A percentile compares a stretch with the other conserved stretches of the same genome.
Conservation (phyloP, 2,888 invertebrate species). For the Trissolcus brochymenae region DNA sequence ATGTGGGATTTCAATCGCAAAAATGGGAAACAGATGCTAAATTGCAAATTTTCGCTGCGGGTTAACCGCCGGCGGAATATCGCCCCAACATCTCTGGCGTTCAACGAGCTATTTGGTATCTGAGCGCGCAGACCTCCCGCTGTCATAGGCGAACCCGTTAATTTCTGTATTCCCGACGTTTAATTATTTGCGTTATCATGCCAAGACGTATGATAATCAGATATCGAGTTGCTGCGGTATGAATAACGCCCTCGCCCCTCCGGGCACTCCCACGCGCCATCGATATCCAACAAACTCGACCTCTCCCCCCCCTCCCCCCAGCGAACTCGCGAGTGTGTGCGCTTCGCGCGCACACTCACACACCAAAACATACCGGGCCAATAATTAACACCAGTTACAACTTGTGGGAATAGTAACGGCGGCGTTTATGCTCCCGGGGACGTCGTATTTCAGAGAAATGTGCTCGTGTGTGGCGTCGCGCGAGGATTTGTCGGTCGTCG, state of each 20-base stretch:
- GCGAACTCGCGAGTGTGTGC: slow-evolving; percentile 21
- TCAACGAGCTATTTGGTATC: slow-evolving; percentile 41
- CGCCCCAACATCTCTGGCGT: slow-evolving; percentile 26
- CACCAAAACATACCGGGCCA: slow-evolving; percentile 68
- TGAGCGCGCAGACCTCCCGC: slow-evolving; percentile 45
- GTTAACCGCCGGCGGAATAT: slow-evolving; percentile 18
- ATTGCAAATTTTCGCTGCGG: slow-evolving; percentile 21
- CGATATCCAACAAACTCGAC: slow-evolving; percentile 54
- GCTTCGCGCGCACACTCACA: slow-evolving; percentile 31
- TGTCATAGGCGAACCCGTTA: slow-evolving; percentile 52
- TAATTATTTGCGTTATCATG: slow-evolving; percentile 71
- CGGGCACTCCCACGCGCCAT: slow-evolving; percentile 41
- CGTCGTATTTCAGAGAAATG: slow-evolving; percentile 76
- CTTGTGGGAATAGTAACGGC: slow-evolving; percentile 76
- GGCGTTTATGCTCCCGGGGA: slow-evolving; percentile 76
- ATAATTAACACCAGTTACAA: slow-evolving; percentile 77
- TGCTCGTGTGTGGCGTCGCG: slow-evolving; percentile 71
- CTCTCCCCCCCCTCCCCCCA: slow-evolving; percentile 12
- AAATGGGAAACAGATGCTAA: neutral
- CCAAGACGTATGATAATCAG: slow-evolving; percentile 73
- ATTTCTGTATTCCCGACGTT: slow-evolving; percentile 64
- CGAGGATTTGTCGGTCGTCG: slow-evolving; percentile 69
- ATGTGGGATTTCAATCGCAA: neutral
- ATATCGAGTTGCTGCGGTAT: slow-evolving; percentile 70
- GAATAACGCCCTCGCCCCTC: slow-evolving; percentile 61